Percentiles rank a stretch among this genome's conserved stretches.
phyloP scores from a whole-genome alignment of 2,113 vertebrate species.

The Cephalopholis sonnerati region DNA sequence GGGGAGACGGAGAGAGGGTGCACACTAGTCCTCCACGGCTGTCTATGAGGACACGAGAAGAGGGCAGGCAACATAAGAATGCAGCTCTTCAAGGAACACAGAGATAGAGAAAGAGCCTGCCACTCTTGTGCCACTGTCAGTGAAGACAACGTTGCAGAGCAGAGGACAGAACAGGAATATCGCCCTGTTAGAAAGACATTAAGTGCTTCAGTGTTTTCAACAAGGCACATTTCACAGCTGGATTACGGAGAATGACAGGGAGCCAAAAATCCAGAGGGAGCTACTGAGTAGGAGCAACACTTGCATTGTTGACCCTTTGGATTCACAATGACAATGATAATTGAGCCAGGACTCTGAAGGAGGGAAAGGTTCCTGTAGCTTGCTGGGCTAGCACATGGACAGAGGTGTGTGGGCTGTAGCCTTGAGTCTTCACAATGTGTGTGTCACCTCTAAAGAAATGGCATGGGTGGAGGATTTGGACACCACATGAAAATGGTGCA shows the following conservation, averaged over 20 bases:
- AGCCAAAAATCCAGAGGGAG: slow-evolving; percentile 30
- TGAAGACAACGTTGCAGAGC: slow-evolving; percentile 36
- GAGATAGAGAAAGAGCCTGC: slow-evolving; percentile 36
- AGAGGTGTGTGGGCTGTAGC: slow-evolving; percentile 41
- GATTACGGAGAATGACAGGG: slow-evolving; percentile 34
- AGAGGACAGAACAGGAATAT: slow-evolving; percentile 32
- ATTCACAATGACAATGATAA: slow-evolving; percentile 50
- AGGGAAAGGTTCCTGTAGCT: slow-evolving; percentile 3
- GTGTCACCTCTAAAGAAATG: slow-evolving; percentile 42
- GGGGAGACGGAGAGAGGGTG: slow-evolving; percentile 31
- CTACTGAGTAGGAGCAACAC: slow-evolving; percentile 31
- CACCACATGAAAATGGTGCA: slow-evolving; percentile 35
- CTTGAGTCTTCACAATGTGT: slow-evolving; percentile 5
- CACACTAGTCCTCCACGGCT: slow-evolving; percentile 29
- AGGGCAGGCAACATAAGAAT: slow-evolving; percentile 52
- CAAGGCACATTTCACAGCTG: slow-evolving; percentile 40
- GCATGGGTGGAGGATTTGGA: slow-evolving; percentile 44
- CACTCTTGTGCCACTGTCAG: slow-evolving; percentile 35
- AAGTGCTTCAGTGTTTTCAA: slow-evolving; percentile 43
- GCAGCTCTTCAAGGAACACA: slow-evolving; percentile 39
- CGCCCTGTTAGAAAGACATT: slow-evolving; percentile 39
- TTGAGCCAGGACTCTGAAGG: slow-evolving; percentile 25
- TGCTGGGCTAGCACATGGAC: slow-evolving; percentile 4
- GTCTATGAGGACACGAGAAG: slow-evolving; percentile 53
- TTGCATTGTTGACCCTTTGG: slow-evolving; percentile 35